Evolutionary conservation across 2,113 vertebrate genomes (phyloP).

Genomic region (Rynchops niger): DNA sequence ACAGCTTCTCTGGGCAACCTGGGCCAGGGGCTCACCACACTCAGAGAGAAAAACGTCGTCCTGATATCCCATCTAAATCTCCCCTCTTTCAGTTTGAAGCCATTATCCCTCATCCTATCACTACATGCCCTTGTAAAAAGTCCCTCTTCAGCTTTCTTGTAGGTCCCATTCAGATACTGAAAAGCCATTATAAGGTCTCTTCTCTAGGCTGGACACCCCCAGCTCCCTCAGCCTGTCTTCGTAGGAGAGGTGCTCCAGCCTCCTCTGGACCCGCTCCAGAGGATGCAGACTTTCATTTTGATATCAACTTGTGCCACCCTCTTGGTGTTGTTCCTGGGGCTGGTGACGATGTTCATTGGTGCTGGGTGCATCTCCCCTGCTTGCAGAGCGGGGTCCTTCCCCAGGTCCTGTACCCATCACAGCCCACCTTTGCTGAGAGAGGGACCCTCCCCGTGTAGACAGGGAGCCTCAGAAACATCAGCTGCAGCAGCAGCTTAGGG

Average conservation of each 20-base stretch:
- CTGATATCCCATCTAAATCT: not conserved
- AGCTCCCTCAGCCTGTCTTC: not conserved
- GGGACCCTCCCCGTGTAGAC: fast-evolving
- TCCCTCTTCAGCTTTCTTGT: not conserved
- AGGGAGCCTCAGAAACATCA: not conserved
- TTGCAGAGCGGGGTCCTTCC: not conserved
- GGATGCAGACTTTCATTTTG: not conserved
- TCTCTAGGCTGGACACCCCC: not conserved
- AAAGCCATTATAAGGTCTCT: not conserved
- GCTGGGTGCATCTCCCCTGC: not conserved
- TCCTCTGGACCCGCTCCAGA: not conserved
- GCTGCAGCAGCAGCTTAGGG: not conserved
- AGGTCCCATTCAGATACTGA: not conserved
- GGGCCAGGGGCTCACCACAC: not conserved
- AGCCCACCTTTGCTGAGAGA: not conserved
- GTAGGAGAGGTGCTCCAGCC: not conserved
- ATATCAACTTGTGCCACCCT: fast-evolving
- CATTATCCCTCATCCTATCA: not conserved
- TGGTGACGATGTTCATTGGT: not conserved
- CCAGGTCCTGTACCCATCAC: fast-evolving
- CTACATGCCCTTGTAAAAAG: not conserved
- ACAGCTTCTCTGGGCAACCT: not conserved
- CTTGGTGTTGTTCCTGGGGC: not conserved
- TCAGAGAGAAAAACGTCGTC: not conserved
- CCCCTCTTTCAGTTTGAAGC: not conserved